These are phyloP conservation scores for Tauraco erythrolophus DNA, from an alignment of 2,113 vertebrate genomes.

Conservation along the genomic window DNA sequence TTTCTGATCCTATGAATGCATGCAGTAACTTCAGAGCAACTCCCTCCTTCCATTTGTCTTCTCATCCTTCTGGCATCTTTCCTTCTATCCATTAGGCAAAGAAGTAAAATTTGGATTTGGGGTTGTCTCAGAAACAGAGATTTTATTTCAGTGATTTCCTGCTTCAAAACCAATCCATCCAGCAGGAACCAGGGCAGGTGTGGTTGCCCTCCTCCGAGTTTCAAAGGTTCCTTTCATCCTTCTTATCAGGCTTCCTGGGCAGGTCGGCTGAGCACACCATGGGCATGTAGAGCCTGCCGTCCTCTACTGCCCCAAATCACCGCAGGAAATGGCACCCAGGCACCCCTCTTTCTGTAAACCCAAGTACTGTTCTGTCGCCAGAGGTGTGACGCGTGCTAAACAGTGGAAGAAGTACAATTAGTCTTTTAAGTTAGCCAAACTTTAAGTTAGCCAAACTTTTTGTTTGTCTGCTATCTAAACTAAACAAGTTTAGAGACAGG, in stretches of 20 bases:
- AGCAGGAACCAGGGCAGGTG: neutral
- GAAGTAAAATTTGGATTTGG: neutral
- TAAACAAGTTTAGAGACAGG: neutral
- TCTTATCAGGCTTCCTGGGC: neutral
- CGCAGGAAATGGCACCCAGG: neutral
- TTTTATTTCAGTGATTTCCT: neutral
- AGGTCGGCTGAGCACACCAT: neutral
- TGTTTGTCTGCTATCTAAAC: neutral
- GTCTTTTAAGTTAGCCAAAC: neutral
- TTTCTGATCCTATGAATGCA: neutral
- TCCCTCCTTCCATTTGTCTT: neutral
- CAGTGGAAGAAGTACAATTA: neutral
- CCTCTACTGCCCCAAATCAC: neutral
- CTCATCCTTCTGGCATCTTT: neutral
- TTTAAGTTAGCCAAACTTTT: neutral
- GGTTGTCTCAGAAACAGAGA: neutral
- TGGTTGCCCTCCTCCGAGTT: neutral
- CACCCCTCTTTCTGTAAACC: neutral
- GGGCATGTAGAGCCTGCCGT: neutral
- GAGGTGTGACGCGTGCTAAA: neutral
- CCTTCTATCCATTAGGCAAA: neutral
- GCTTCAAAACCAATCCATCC: neutral
- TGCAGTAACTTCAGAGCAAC: neutral
- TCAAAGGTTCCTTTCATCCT: neutral
- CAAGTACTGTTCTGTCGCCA: neutral